phyloP scores from a whole-genome alignment of 2,113 vertebrate genomes.

The Tiliqua scincoides region DNA sequence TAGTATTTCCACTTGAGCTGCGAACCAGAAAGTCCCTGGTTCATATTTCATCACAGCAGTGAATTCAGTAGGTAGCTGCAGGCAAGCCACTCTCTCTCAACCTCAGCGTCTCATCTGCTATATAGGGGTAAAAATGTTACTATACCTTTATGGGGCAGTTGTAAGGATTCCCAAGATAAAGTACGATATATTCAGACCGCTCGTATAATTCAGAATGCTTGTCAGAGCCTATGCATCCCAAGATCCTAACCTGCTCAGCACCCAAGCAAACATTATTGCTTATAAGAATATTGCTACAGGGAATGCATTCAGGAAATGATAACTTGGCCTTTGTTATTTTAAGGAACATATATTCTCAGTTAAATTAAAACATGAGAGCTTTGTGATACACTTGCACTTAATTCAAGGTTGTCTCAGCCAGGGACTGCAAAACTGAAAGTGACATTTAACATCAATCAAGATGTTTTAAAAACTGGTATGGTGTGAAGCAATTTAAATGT shows the following conservation, averaged over 20 bases:
- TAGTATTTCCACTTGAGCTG: too few relatives aligned
- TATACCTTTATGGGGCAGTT: too few relatives aligned
- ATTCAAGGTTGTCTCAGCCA: neutral
- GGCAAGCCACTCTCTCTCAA: too few relatives aligned
- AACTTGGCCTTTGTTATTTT: neutral
- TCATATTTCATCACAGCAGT: too few relatives aligned
- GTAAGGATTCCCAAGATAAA: too few relatives aligned
- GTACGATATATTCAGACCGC: too few relatives aligned
- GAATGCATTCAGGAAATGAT: neutral
- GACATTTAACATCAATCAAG: neutral
- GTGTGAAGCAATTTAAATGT: conserved; percentile 16
- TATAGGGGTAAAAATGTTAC: too few relatives aligned
- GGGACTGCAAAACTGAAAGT: neutral
- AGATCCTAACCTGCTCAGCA: neutral
- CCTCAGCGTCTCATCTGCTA: too few relatives aligned
- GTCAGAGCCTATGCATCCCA: too few relatives aligned
- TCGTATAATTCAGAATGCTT: too few relatives aligned
- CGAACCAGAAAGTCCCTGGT: too few relatives aligned
- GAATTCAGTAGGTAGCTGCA: too few relatives aligned
- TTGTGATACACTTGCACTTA: neutral
- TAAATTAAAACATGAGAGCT: conserved; percentile 5
- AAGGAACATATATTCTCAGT: conserved; percentile 7
- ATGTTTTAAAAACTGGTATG: fast-evolving
- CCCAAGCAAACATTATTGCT: neutral
- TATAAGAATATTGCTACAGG: neutral